Evolutionary conservation across 2,113 vertebrate genomes (phyloP), one percentile per base, ranked within the genome.

Genomic region (Odobenus rosmarus): DNA sequence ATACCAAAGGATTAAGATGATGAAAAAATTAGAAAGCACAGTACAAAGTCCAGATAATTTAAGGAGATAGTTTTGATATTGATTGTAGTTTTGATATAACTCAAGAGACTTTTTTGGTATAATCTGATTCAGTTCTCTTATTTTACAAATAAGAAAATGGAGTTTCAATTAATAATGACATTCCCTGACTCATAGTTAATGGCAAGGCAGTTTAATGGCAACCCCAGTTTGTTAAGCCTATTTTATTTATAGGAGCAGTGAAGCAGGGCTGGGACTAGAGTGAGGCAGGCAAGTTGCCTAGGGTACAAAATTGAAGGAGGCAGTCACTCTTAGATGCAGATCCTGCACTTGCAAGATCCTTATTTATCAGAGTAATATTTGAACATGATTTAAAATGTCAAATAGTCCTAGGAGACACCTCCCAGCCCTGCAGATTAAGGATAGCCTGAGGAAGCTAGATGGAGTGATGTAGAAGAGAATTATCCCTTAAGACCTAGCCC

Each of bases 141-240:
- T 80, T 88, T 88, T 92, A 24, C 21, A 88, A n/a, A 49, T 81
- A 51, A 92, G 83, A 67, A 92, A 64, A 49, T 85, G 23, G 61
- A 88, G 83, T 94, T 91, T 85, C 62, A 51, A 55, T 93, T 90
- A 81, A 62, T 85, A 15, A 15, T 18, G 71, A 74, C 13, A 72
- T 94, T 33, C 33, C 62, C 10, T 61, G 79, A 79, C 36, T 89
- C 71, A 80, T 85, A 59, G 24, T 42, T 85, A 87, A 57, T 90
- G 69, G 12, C 42, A 85, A 33, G 96, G 36, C 62, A 62, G n/a
- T 76, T 76, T 49, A 76, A 76, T 49, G 74, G 74, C 42, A 49
- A 10, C 26, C 26, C 74, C 46, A 49, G 42, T 77, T 77, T 77
- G 74, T 31, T 49, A 84, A 80, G 12, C 55, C 39, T 84, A 16